Percentiles rank a stretch among this genome's conserved stretches.
phyloP scores from a whole-genome alignment of 1,140 invertebrate species.

The Diorhabda elongata region DNA sequence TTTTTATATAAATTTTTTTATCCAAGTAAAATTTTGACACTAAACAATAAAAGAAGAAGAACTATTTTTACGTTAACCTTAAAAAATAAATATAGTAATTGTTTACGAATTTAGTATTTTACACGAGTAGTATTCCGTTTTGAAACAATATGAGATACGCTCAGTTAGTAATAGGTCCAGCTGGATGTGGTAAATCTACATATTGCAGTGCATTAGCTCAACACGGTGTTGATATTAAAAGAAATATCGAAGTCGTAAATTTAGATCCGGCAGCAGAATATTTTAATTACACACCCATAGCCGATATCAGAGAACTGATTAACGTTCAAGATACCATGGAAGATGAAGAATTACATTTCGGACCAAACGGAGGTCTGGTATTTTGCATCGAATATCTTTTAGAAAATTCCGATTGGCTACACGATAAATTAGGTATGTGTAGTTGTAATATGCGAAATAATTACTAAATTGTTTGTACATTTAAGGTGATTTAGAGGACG shows the following conservation, averaged over 20 bases:
- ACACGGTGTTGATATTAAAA: conserved; percentile 71
- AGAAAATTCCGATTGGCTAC: conserved; percentile 88
- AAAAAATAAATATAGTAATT: too few species aligned
- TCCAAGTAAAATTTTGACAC: too few species aligned
- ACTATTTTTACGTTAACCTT: too few species aligned
- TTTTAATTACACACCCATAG: conserved; percentile 85
- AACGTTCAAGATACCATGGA: conserved; percentile 96
- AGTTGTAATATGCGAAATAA: background rate
- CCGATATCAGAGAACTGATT: conserved; percentile 91
- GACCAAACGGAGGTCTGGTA: conserved; percentile 92
- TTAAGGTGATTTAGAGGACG: conserved; percentile 66
- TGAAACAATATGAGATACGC: conserved; percentile 71
- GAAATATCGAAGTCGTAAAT: conserved; percentile 86
- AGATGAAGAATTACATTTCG: conserved; percentile 90
- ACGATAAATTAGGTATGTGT: conserved; percentile 62
- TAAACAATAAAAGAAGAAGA: too few species aligned
- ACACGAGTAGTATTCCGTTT: too few species aligned
- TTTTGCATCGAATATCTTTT: conserved; percentile 95
- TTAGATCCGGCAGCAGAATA: conserved; percentile 96
- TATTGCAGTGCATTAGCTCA: conserved; percentile 88
- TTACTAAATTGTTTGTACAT: conserved; percentile 22
- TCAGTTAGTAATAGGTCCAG: conserved; percentile 93
- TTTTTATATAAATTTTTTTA: too few species aligned
- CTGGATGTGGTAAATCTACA: conserved; percentile 96
- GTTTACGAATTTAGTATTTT: too few species aligned